Evolutionary conservation across 2,113 vertebrate genomes (phyloP).

Genomic region (Ramphastos sulfuratus): DNA sequence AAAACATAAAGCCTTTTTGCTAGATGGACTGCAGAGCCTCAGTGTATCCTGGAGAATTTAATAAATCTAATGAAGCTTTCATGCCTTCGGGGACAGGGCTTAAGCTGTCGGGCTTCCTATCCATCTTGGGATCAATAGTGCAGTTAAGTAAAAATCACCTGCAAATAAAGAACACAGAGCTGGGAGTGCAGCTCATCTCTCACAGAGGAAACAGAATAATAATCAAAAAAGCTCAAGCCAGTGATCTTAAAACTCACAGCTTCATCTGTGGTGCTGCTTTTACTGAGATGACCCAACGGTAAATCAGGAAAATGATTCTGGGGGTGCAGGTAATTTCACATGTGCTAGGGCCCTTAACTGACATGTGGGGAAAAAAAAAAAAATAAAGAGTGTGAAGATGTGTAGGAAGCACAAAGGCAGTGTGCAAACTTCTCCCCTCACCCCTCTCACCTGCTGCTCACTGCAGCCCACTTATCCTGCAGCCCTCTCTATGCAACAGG

Average conservation of each 20-base stretch:
- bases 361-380: neutral
- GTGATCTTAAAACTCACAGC: neutral
- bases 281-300: neutral
- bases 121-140: constrained; percentile 56
- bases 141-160: constrained; percentile 55
- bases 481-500: neutral
- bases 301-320: neutral
- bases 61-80: constrained; percentile 59
- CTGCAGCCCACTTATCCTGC: neutral
- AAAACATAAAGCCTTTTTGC: constrained; percentile 1
- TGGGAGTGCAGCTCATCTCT: constrained; percentile 27
- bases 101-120: constrained; percentile 12
- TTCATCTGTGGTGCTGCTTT: neutral
- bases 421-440: neutral
- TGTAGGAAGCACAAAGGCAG: neutral
- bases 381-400: neutral
- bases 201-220: constrained; percentile 2
- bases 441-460: neutral
- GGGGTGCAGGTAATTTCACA: neutral
- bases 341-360: neutral
- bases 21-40: neutral
- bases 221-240: neutral
- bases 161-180: constrained; percentile 11
- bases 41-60: neutral
- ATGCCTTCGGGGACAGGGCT: neutral